Evolutionary conservation across 2,888 invertebrate genomes (phyloP), one percentile per base, ranked within the genome.

Genomic region (Amiota mariae): DNA sequence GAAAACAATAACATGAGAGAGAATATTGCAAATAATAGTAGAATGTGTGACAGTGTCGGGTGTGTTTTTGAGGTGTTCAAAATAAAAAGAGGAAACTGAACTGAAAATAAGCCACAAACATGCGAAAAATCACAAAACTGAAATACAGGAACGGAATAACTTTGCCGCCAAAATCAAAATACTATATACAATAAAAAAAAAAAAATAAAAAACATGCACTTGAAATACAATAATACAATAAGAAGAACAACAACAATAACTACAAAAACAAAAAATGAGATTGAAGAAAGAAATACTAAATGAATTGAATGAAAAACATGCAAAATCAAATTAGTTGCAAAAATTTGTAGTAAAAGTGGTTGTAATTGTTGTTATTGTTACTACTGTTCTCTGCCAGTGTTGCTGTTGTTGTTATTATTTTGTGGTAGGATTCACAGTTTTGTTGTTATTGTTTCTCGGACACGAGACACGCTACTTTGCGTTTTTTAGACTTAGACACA

Each of bases 381-480:
- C 36, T 36, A 36, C 36, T 36, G 36, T 36, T 36, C 36, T 36
- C 36, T 36, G 36, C 36, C 36, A 36, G 36, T 72, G 68, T 67
- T 57, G 67, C 59, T 82, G 85, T 82, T 81, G 81, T 81, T 76
- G 75, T 76, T 73, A 73, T 61, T 51, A 24, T 13, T 68, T 48
- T 66, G 66, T 66, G 66, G 66, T 66, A 66, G 66, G 66, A 66
- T 66, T 76, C 57, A 61, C 64, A 64, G 36, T 76, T 51, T 72
- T 70, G 63, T 73, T 74, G 73, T 68, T 73, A 36, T 70, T 73
- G 36, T 49, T 72, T 77, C 78, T 75, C 77, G 81, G 85, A 82
- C 81, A 80, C 77, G 73, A 81, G 81, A 81, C 85, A 84, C 83
- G 83, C 83, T 71, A 83, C 79, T 82, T 83, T 82, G 80, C 85